Conservation (phyloP, 92 coral and sea anemone species). For the Actinernus sp. region DNA sequence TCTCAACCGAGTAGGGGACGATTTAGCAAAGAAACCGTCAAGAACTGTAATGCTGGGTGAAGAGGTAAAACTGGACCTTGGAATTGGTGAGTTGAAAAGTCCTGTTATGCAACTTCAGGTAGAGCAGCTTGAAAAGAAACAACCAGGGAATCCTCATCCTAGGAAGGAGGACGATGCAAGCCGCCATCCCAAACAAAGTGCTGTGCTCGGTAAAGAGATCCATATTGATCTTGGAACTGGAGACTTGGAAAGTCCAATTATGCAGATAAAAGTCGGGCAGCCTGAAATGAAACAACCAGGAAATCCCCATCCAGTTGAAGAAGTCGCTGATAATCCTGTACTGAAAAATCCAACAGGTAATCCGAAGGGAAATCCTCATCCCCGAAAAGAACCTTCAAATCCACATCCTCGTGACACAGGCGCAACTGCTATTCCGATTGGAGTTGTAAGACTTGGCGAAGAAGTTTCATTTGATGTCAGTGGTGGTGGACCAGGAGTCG, state of each 20-base stretch:
- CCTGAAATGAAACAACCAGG: conserved; percentile 1
- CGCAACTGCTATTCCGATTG: conserved; percentile 2
- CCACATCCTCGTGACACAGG: neutral
- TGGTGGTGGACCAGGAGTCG: conserved; percentile 24
- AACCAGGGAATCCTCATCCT: conserved; percentile 8
- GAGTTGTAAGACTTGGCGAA: conserved; percentile 13
- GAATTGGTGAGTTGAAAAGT: conserved; percentile 8
- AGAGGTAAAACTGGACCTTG: conserved; percentile 21
- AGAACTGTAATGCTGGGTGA: conserved; percentile 10
- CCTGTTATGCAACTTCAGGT: conserved; percentile 9
- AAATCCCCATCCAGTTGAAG: neutral
- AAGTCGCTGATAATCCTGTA: no score
- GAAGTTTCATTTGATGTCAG: conserved; percentile 31
- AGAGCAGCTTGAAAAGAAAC: neutral
- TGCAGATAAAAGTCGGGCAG: conserved; percentile 5
- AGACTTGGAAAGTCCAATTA: conserved; percentile 8
- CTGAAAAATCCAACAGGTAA: no score
- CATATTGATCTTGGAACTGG: conserved; percentile 15
- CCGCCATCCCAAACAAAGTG: neutral
- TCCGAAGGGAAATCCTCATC: neutral
- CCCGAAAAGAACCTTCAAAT: neutral
- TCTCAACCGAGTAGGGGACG: neutral
- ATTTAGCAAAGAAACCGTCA: neutral
- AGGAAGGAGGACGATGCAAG: neutral
- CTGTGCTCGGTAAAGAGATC: conserved; percentile 14